Evolutionary conservation across 2,797 vertebrate genomes (phyloP).

Genomic region (Atherinosoma microstoma): DNA sequence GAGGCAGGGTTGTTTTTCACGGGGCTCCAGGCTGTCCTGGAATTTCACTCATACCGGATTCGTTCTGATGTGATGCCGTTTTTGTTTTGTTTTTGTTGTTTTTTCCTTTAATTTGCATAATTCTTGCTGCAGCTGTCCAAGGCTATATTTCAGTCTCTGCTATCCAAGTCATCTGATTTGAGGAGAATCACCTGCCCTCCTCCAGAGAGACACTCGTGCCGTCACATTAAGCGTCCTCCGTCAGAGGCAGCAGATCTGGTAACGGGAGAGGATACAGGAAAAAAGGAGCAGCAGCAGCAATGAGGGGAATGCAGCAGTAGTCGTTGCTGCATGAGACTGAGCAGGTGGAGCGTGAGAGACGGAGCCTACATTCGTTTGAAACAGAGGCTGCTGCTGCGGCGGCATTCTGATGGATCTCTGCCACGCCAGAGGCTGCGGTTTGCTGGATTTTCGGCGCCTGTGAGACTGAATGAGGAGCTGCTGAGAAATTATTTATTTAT

Average conservation of each 20-base stretch:
- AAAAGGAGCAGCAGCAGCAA: conserved; percentile 49
- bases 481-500: conserved; percentile 83
- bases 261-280: conserved; percentile 56
- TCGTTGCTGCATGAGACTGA: conserved; percentile 72
- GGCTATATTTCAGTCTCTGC: conserved; percentile 57
- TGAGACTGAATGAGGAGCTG: conserved; percentile 65
- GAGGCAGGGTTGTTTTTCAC: conserved; percentile 39
- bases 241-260: conserved; percentile 58
- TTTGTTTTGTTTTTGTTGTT: conserved; percentile 17
- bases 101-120: conserved; percentile 74
- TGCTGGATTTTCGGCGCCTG: conserved; percentile 58
- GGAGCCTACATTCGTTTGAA: conserved; percentile 61
- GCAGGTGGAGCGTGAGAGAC: conserved; percentile 73
- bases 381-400: conserved; percentile 59
- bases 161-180: conserved; percentile 51
- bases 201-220: conserved; percentile 49
- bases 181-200: conserved; percentile 63
- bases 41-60: conserved; percentile 66
- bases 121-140: conserved; percentile 66
- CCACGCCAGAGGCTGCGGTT: conserved; percentile 49
- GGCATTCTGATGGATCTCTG: conserved; percentile 53
- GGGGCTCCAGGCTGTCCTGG: conserved; percentile 52
- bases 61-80: conserved; percentile 50
- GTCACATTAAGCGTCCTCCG: conserved; percentile 62
- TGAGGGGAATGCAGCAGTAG: conserved; percentile 78